Evolutionary conservation across 1,140 invertebrate genomes (phyloP), one percentile per base, ranked within the genome.

Genomic region (Berghia stephanieae): DNA sequence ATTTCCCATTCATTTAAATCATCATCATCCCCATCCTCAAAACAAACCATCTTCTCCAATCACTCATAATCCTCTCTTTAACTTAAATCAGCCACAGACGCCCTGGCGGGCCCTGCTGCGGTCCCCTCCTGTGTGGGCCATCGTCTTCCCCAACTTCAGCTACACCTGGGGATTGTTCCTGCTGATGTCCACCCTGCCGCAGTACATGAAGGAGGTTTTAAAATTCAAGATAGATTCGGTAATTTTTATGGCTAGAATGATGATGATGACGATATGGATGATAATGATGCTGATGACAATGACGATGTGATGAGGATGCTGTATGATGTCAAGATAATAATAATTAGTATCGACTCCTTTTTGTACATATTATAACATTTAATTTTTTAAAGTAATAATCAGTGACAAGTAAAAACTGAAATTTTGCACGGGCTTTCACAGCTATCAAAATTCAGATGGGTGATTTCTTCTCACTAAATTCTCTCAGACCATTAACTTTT

Each of bases 161-260:
- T 93, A 97, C 72, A 98, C 96, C n/a, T 99, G 97, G 97, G 99
- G 98, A 83, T 99, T 99, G 88, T 99, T 99, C 90, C 83, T 84
- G 38, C 77, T 87, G 18, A 77, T 87, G 10, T 86, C 86, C 24
- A 80, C 81, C 46, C 82, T 86, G 13, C 86, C 86, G 21, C 83
- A 78, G 24, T 87, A 84, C 78, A 81, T 86, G 77, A 82, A 79
- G 13, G 85, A 87, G 46, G 84, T 86, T 27, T 80, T 87, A 2
- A 80, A 85, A 44, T 86, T 85, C 73, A 79, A 86, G 71, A 85
- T 87, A 8, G 55, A 79, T 44, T 82, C 83, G 16, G 85, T 86
- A 68, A 83, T 82, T 81, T 43, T n/a, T 8, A 57, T n/a, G 27
- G 57, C 34, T 31, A 24, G 10, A 63, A 27, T 63, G 34, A 8